phyloP scores from a whole-genome alignment of 1,140 invertebrate species.

The Drosophila auraria region DNA sequence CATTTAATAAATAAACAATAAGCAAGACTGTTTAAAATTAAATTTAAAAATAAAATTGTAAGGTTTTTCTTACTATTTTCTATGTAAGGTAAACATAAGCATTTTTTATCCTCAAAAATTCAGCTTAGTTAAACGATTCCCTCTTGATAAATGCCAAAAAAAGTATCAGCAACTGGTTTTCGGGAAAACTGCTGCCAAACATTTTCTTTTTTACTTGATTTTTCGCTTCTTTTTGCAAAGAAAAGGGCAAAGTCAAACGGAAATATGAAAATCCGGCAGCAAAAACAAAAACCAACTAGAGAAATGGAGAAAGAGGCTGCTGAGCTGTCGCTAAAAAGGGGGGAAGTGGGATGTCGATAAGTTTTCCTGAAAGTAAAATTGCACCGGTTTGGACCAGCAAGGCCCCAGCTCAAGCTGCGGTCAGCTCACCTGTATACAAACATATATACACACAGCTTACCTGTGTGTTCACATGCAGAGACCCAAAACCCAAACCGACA shows the following conservation, averaged over 20 bases:
- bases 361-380: conserved; percentile 42
- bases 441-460: neutral
- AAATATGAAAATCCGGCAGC: conserved; percentile 15
- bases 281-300: neutral
- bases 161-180: neutral
- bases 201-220: neutral
- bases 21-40: too few species aligned
- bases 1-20: too few species aligned
- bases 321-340: too few species aligned
- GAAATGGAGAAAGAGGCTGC: neutral
- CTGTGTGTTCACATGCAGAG: conserved; percentile 10
- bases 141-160: neutral
- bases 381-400: conserved; percentile 37
- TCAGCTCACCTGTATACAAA: conserved; percentile 13
- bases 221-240: conserved; percentile 6
- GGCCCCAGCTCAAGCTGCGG: conserved; percentile 1
- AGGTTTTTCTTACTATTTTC: too few species aligned
- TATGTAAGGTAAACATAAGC: too few species aligned
- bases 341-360: conserved; percentile 32
- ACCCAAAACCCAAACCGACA: conserved; percentile 6
- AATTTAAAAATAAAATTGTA: too few species aligned
- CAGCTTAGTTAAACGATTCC: neutral
- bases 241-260: conserved; percentile 33
- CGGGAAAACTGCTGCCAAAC: neutral
- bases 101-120: neutral